Conservation (phyloP, 2,797 vertebrate species). For the Macroramphosus scolopax region DNA sequence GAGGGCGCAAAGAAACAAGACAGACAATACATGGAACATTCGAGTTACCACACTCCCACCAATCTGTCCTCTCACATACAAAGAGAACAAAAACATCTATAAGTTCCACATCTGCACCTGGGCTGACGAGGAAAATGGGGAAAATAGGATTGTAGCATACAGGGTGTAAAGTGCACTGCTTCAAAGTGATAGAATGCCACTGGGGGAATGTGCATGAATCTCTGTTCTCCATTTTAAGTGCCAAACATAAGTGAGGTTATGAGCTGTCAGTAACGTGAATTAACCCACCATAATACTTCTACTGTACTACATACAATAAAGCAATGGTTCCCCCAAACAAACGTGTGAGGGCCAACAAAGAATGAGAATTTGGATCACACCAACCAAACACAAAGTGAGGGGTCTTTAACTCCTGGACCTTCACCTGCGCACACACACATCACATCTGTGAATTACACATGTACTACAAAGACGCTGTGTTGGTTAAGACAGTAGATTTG, state of each 20-base stretch:
- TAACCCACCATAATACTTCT: conserved; percentile 22
- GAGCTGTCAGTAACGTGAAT: conserved; percentile 29
- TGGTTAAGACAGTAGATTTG: conserved; percentile 64
- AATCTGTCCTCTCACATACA: conserved; percentile 10
- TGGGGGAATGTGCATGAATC: conserved; percentile 59
- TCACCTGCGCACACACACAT: conserved; percentile 14
- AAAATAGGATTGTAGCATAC: conserved; percentile 34
- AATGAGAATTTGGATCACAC: conserved; percentile 26
- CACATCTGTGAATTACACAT: too few relatives aligned
- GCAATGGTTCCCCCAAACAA: conserved; percentile 23
- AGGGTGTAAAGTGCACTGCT: conserved; percentile 66
- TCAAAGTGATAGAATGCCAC: conserved; percentile 49
- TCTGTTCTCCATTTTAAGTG: conserved; percentile 18
- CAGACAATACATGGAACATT: conserved; percentile 38
- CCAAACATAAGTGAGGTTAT: conserved; percentile 10
- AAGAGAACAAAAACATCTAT: conserved; percentile 10
- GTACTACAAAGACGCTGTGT: conserved; percentile 54
- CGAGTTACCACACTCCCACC: conserved; percentile 48
- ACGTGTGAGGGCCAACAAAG: conserved; percentile 13
- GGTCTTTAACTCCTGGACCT: conserved; percentile 17
- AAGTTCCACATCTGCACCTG: conserved; percentile 8
- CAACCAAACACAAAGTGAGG: conserved; percentile 8
- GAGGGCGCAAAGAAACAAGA: conserved; percentile 44
- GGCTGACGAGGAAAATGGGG: conserved; percentile 7
- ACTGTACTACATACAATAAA: conserved; percentile 30